Percentiles rank a stretch among this genome's conserved stretches.
Evolutionary conservation across 2,113 vertebrate genomes (phyloP).

Genomic region (Hassar affinis): DNA sequence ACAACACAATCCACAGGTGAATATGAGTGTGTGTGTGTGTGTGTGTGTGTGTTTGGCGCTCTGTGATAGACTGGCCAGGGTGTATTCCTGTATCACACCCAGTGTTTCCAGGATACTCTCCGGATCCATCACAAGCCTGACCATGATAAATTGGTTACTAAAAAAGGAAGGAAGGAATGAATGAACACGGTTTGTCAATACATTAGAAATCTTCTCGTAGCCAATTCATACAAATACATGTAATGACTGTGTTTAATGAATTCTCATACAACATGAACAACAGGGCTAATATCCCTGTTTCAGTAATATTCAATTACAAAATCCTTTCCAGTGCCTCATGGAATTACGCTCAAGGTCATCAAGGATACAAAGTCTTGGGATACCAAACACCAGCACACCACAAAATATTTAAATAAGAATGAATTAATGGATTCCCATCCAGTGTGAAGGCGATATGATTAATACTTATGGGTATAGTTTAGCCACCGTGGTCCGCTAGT

Average conservation of each 20-base stretch:
- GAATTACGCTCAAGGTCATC: conserved; percentile 50
- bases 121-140: background rate
- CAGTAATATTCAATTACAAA: conserved; percentile 21
- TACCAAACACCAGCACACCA: conserved; percentile 34
- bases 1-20: background rate
- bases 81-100: background rate
- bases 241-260: conserved; percentile 13
- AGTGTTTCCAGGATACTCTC: background rate
- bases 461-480: conserved; percentile 67
- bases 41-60: background rate
- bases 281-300: background rate
- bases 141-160: background rate
- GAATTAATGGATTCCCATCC: conserved; percentile 60
- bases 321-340: conserved; percentile 3
- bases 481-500: conserved; percentile 61
- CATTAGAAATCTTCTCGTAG: conserved; percentile 13
- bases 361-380: conserved; percentile 47
- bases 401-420: conserved; percentile 61
- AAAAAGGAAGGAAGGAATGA: background rate
- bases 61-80: background rate
- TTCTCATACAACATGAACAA: background rate
- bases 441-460: conserved; percentile 62
- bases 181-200: background rate
- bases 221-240: background rate
- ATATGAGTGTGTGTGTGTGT: background rate